A percentile compares a stretch with the other conserved stretches of the same genome.
These are phyloP conservation scores for Noturus placidus DNA, from an alignment of 2,113 vertebrate genomes.

Conservation along the genomic window DNA sequence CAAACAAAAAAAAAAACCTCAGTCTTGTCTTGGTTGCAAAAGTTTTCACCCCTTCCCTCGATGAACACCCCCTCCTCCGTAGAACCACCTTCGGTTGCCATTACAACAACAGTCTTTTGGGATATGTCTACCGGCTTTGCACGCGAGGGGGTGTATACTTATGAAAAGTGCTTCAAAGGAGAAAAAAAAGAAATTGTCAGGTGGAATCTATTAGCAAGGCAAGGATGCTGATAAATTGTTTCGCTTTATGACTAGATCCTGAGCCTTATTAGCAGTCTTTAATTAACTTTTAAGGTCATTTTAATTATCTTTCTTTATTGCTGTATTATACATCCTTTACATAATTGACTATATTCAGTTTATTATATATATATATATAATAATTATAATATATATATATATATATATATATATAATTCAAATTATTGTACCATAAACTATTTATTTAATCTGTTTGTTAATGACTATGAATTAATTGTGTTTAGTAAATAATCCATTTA, in stretches of 20 bases:
- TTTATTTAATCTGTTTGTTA: too few relatives aligned
- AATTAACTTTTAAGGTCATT: neutral
- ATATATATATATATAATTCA: too few relatives aligned
- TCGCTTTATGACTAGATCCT: neutral
- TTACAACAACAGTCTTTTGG: neutral
- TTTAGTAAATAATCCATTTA: too few relatives aligned
- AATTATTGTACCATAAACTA: neutral
- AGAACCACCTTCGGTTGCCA: neutral
- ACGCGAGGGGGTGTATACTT: neutral
- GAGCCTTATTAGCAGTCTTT: neutral
- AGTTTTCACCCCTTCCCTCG: neutral
- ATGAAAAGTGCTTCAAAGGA: neutral
- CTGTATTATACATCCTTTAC: neutral
- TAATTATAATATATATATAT: too few relatives aligned
- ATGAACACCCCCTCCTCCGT: neutral
- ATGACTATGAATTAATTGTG: too few relatives aligned
- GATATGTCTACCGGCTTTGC: neutral
- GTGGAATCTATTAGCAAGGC: neutral
- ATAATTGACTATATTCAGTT: neutral
- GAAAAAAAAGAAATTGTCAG: neutral
- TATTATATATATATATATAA: too few relatives aligned
- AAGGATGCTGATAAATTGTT: neutral
- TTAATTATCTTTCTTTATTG: conserved; percentile 1
- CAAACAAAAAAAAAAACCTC: neutral
- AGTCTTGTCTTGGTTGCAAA: neutral